Conservation (phyloP, 2,797 vertebrate species). For the Phataginus tetradactyla region DNA sequence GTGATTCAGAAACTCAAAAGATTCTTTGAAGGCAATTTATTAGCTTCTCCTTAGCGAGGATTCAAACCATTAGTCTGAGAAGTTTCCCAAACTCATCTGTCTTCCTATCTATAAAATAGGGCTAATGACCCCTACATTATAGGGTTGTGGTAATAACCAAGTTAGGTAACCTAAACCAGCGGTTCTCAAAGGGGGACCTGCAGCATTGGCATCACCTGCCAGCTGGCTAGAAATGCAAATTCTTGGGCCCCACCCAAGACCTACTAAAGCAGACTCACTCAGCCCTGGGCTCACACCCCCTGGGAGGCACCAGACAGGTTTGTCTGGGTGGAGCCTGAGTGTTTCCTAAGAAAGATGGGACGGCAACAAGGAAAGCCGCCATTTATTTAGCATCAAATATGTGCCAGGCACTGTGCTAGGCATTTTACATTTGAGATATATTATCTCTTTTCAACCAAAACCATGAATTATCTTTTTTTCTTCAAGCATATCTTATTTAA, state of each 20-base stretch:
- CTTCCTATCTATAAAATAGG: background rate
- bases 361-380: background rate
- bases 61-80: background rate
- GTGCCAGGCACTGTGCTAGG: background rate
- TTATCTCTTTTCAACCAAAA: constrained; percentile 37
- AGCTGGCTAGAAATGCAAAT: background rate
- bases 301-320: background rate
- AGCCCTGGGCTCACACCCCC: background rate
- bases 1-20: background rate
- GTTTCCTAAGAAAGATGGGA: background rate
- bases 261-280: background rate
- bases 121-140: background rate
- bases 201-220: background rate
- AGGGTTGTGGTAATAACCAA: background rate
- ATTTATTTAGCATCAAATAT: background rate
- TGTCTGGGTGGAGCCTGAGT: background rate
- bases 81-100: background rate
- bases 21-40: constrained; percentile 19
- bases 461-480: background rate
- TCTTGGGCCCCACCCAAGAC: background rate
- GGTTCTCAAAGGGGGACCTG: background rate
- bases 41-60: background rate
- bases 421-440: background rate
- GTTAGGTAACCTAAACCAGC: background rate
- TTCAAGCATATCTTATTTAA: constrained; percentile 34